Conservation (phyloP, 2,113 vertebrate species). For the Raja brachyura region DNA sequence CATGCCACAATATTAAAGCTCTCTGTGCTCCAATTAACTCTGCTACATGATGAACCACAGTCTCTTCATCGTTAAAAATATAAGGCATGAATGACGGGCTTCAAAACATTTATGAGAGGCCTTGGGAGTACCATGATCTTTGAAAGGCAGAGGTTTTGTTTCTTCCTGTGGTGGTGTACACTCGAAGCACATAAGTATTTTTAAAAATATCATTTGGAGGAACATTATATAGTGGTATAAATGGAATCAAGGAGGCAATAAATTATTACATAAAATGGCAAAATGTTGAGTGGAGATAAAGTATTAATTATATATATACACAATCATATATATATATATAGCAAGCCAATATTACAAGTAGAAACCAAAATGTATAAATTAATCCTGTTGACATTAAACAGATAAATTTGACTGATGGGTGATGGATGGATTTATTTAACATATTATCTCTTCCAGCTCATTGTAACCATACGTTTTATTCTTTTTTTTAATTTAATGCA, state of each 20-base stretch:
- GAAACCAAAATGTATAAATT: not conserved
- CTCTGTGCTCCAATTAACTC: not conserved
- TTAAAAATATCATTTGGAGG: not conserved
- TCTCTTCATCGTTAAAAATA: not conserved
- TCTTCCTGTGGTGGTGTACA: not conserved
- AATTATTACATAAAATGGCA: not conserved
- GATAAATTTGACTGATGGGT: not conserved
- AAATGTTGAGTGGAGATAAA: not conserved
- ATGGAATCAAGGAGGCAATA: not conserved
- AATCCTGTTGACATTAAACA: not conserved
- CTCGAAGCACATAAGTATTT: not conserved
- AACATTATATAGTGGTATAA: not conserved
- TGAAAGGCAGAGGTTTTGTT: not conserved
- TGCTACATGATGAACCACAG: not conserved
- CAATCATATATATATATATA: not conserved
- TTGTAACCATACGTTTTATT: not conserved
- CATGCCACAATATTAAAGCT: not conserved
- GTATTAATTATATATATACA: not conserved
- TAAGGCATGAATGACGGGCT: not conserved
- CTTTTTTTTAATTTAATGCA: not conserved
- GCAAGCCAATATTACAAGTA: not conserved
- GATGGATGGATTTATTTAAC: not conserved
- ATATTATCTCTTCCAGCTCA: not conserved
- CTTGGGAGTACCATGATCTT: not conserved
- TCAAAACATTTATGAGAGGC: not conserved